Conservation (phyloP, 1,140 invertebrate species). For the Drosophila baimaii region DNA sequence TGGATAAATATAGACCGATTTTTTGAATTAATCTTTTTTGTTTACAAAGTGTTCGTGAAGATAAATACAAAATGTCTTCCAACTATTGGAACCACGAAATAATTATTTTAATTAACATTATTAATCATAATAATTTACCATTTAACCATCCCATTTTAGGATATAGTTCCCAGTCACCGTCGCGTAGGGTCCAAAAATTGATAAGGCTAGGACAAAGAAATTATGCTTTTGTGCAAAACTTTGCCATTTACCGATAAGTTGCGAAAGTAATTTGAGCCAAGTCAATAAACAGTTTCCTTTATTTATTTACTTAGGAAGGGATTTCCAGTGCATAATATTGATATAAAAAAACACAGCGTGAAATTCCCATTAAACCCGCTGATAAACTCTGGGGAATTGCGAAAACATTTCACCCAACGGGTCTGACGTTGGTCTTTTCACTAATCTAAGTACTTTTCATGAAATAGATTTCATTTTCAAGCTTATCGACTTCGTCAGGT, state of each 20-base stretch:
- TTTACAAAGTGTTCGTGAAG: no score
- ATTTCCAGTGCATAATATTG: slow-evolving; percentile 33
- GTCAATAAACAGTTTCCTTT: slow-evolving; percentile 19
- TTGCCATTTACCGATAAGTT: slow-evolving; percentile 49
- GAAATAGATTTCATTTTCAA: slow-evolving; percentile 16
- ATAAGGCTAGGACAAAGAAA: slow-evolving; percentile 49
- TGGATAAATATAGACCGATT: no score
- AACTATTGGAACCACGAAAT: no score
- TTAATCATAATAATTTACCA: background rate
- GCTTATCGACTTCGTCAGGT: slow-evolving; percentile 44
- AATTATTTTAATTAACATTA: no score
- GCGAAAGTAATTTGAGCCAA: slow-evolving; percentile 38
- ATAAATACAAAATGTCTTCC: no score
- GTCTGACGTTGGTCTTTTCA: slow-evolving; percentile 15
- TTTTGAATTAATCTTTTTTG: no score
- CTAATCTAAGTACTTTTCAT: slow-evolving; percentile 24
- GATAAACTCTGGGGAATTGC: slow-evolving; percentile 45
- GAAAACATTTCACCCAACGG: slow-evolving; percentile 13
- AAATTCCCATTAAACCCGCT: slow-evolving; percentile 51
- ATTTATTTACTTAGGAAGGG: slow-evolving; percentile 40
- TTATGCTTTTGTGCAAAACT: slow-evolving; percentile 46
- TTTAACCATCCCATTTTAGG: background rate
- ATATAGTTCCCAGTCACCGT: background rate
- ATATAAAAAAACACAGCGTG: slow-evolving; percentile 38
- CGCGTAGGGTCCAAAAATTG: background rate